Evolutionary conservation across 2,888 invertebrate species (phyloP), one percentile per base, ranked within the genome.

Genomic region (Drosophila mimetica): DNA sequence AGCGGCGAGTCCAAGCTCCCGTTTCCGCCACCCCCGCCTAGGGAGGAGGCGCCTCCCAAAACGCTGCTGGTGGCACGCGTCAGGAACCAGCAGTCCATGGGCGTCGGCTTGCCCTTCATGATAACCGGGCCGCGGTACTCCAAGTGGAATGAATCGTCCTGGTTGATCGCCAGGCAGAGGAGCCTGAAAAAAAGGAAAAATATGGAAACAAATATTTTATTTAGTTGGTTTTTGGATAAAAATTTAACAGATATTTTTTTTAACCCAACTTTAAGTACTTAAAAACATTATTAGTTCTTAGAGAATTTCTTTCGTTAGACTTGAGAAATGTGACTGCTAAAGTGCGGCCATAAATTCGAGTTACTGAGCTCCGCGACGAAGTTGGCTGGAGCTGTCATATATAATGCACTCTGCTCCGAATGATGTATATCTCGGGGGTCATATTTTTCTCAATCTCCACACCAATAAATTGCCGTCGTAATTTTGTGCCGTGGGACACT

Each of bases 21-120:
- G 37, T 88, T 88, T 53, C 84, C 88, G 36, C 86, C 72, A 39
- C 64, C 54, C 8, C 71, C 44, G 14, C 9, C 11, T 5, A 16
- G 16, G 74, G 57, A 30, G 46, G 37, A 61, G 20, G 76, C 77
- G 46, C 44, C 42, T n/a, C 67, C 74, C 51, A 74, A 72, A 71
- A 52, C 71, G 59, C 73, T 74, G 71, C 66, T 83, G 66, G 69
- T 79, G 75, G 89, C 90, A 69, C 91, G 89, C 65, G 94, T 95
- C 55, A 98, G 92, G 92, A 97, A 96, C 96, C 97, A 98, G 18
- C 97, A 97, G 90, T 97, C 95, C 97, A 98, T 98, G 2, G 98
- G 97, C 71, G 97, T 97, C 4, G 97, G 95, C 91, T 97, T 97
- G 50, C 98, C 98, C 92, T 98, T 98, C 98, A 98, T 98, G 25